A percentile compares a stretch with the other conserved stretches of the same genome.
These are phyloP conservation scores for Microplitis demolitor DNA, from an alignment of 1,140 invertebrate species.

Conservation along the genomic window DNA sequence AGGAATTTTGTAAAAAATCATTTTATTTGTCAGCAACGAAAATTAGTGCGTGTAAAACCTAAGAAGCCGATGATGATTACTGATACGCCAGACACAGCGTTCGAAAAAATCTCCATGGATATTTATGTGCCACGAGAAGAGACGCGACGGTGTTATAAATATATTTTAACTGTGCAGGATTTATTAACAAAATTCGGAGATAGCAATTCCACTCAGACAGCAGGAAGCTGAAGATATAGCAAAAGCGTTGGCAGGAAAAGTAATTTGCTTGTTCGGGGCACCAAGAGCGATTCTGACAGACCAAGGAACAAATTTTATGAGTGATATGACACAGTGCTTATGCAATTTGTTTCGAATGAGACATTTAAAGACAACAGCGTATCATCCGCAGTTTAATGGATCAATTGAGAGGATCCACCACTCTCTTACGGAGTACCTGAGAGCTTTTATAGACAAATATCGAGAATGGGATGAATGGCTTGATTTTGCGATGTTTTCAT, in stretches of 20 bases:
- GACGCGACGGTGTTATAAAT: conserved; percentile 32
- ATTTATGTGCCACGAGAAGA: background rate
- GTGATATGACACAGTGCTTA: too few species aligned
- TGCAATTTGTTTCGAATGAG: too few species aligned
- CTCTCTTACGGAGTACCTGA: too few species aligned
- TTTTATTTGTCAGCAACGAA: too few species aligned
- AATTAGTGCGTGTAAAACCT: background rate
- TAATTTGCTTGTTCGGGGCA: conserved; percentile 40
- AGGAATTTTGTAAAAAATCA: background rate
- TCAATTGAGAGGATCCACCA: too few species aligned
- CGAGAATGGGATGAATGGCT: too few species aligned
- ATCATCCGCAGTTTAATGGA: too few species aligned
- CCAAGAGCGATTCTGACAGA: conserved; percentile 17
- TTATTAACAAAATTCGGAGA: conserved; percentile 39
- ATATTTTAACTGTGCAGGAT: conserved; percentile 42
- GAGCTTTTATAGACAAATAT: too few species aligned
- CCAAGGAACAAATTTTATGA: too few species aligned
- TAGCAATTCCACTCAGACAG: conserved; percentile 29
- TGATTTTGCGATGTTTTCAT: too few species aligned
- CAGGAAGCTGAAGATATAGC: conserved; percentile 32
- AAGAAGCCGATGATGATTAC: background rate
- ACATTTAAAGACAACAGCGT: too few species aligned
- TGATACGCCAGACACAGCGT: background rate
- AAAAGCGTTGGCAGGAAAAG: conserved; percentile 32
- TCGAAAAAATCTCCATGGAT: background rate